Conservation (phyloP, 2,113 vertebrate species). For the Synchiropus splendidus region DNA sequence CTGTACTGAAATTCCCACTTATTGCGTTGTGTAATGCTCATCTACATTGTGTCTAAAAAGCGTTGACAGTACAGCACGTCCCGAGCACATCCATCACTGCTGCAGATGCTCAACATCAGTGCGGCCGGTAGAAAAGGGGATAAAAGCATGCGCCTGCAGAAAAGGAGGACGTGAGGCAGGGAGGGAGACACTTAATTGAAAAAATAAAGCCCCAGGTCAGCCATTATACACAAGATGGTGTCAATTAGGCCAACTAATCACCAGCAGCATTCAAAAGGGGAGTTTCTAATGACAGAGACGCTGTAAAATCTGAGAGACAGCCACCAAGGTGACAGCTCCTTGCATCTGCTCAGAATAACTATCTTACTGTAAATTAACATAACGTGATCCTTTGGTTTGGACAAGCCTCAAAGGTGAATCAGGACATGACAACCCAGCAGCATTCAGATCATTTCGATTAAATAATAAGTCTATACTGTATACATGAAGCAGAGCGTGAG, state of each 20-base stretch:
- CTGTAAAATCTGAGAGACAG: constrained; percentile 24
- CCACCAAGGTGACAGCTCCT: constrained; percentile 20
- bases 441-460: too few species aligned
- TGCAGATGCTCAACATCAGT: constrained; percentile 17
- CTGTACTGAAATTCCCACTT: constrained; percentile 1
- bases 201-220: constrained; percentile 55
- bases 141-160: constrained; percentile 37
- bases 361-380: too few species aligned
- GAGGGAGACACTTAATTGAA: constrained; percentile 54
- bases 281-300: constrained; percentile 28
- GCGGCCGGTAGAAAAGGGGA: constrained; percentile 22
- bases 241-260: constrained; percentile 63
- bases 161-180: constrained; percentile 21
- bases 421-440: too few species aligned
- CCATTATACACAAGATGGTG: constrained; percentile 59
- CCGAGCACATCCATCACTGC: constrained; percentile 11
- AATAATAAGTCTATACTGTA: too few species aligned
- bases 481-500: too few species aligned
- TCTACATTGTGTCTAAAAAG: constrained; percentile 14
- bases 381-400: too few species aligned
- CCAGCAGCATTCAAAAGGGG: constrained; percentile 12
- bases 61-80: constrained; percentile 13
- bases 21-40: constrained; percentile 5
- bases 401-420: too few species aligned
- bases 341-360: constrained; percentile 20